Evolutionary conservation across 2,113 vertebrate genomes (phyloP).

Genomic region (Melospiza melodia): DNA sequence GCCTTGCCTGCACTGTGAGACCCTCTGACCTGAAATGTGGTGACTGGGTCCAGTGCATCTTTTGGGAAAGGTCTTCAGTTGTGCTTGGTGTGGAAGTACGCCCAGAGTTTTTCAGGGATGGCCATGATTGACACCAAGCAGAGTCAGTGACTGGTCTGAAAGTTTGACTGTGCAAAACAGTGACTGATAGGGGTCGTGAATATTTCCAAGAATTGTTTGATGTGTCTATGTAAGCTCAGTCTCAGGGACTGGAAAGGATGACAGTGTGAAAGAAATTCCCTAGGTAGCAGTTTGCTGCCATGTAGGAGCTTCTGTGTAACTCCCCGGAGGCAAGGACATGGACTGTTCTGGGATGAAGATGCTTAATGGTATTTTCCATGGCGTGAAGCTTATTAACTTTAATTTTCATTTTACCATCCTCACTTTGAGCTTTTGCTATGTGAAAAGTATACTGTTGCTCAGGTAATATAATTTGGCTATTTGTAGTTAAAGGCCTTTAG

Average conservation of each 20-base stretch:
- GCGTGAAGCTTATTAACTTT: background rate
- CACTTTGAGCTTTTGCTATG: background rate
- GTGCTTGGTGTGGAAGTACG: background rate
- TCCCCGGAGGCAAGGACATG: background rate
- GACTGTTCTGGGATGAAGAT: background rate
- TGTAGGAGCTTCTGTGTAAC: background rate
- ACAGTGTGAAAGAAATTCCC: background rate
- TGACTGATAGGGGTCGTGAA: background rate
- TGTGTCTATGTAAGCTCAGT: background rate
- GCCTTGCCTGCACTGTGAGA: background rate
- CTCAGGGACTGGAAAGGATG: background rate
- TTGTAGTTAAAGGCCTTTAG: background rate
- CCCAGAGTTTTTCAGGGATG: rapidly evolving
- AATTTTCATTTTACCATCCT: background rate
- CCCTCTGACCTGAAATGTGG: background rate
- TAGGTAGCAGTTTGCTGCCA: background rate
- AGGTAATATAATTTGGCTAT: background rate
- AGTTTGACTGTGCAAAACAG: background rate
- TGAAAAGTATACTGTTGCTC: background rate
- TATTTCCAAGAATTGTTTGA: background rate
- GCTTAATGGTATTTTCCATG: background rate
- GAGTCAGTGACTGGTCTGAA: background rate
- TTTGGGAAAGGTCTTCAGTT: background rate
- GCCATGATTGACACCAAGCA: rapidly evolving
- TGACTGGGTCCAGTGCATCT: background rate